These are phyloP conservation scores for Alectoris magna DNA, from an alignment of 2,797 vertebrate species.

Conservation along the genomic window DNA sequence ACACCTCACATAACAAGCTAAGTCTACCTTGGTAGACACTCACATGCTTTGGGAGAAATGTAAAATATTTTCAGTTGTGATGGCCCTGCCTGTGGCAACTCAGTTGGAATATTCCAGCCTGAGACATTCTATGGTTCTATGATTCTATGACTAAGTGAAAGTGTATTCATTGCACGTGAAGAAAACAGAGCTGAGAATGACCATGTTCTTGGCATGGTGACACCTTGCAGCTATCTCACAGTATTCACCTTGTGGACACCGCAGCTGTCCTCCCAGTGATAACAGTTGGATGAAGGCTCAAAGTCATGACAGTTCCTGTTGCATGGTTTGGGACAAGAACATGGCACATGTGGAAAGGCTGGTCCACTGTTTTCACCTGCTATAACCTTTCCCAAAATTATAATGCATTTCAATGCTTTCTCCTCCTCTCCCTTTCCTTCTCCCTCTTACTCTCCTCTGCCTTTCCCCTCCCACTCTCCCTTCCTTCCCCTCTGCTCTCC, in stretches of 20 bases:
- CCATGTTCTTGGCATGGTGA: neutral
- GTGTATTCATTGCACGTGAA: neutral
- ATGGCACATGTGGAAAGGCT: accelerated
- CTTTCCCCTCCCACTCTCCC: no score
- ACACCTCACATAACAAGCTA: neutral
- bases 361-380: neutral
- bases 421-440: no score
- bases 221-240: neutral
- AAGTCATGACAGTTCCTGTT: neutral
- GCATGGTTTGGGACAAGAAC: neutral
- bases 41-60: neutral
- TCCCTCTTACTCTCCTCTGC: no score
- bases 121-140: no score
- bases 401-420: neutral
- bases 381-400: neutral
- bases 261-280: neutral
- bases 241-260: neutral
- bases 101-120: no score
- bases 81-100: no score
- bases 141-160: neutral
- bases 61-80: neutral
- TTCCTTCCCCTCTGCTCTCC: no score
- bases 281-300: neutral
- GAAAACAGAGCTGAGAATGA: neutral
- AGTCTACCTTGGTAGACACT: neutral